These are phyloP conservation scores for Myiozetetes cayanensis DNA, from an alignment of 2,113 vertebrate species.

Conservation along the genomic window DNA sequence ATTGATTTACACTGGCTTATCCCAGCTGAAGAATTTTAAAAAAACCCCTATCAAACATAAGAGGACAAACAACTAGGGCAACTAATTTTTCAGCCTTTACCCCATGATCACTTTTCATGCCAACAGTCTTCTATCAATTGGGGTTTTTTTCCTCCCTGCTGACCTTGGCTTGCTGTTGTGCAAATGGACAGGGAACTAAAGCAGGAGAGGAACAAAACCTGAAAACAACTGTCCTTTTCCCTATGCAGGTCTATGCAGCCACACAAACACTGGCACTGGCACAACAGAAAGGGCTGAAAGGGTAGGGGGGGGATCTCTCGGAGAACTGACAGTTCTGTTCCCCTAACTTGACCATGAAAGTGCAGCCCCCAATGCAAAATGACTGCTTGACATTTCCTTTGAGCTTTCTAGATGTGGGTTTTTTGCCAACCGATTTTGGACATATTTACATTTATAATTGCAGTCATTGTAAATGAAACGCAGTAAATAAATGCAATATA, in stretches of 20 bases:
- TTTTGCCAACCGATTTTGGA: neutral
- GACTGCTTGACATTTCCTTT: neutral
- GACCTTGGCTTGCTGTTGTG: neutral
- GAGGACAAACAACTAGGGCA: neutral
- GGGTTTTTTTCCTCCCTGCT: neutral
- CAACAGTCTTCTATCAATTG: neutral
- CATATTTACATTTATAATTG: constrained; percentile 51
- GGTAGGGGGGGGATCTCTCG: neutral
- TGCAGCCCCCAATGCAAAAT: neutral
- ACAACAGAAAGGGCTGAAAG: neutral
- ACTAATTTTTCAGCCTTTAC: neutral
- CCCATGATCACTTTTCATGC: neutral
- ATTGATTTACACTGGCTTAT: neutral
- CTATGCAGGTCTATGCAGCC: neutral
- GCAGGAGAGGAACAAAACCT: neutral
- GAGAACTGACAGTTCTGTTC: neutral
- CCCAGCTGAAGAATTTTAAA: neutral
- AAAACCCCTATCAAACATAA: neutral
- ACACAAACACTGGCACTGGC: neutral
- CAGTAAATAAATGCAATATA: constrained; percentile 52
- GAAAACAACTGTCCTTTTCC: neutral
- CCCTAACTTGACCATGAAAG: neutral
- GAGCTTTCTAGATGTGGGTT: neutral
- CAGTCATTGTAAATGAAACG: constrained; percentile 26
- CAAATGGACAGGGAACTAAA: neutral